These are phyloP conservation scores for Eudemis profundana DNA, from an alignment of 2,888 invertebrate species.

Conservation along the genomic window DNA sequence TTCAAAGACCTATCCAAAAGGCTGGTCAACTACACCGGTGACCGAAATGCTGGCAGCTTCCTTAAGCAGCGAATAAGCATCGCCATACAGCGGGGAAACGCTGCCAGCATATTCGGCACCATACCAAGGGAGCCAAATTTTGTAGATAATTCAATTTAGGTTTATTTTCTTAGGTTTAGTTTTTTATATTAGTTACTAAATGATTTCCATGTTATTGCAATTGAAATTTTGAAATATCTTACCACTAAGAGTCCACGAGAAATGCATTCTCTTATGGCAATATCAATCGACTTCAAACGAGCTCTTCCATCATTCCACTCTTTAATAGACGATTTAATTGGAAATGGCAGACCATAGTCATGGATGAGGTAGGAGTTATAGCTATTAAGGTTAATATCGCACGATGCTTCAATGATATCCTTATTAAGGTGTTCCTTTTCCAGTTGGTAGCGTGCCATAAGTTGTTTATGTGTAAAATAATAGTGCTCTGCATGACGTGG, in stretches of 20 bases:
- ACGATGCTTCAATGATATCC: slow-evolving; percentile 49
- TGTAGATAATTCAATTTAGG: too few relatives aligned
- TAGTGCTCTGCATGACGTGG: slow-evolving; percentile 72
- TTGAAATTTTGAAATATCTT: too few relatives aligned
- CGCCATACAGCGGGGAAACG: too few relatives aligned
- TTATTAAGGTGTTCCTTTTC: slow-evolving; percentile 66
- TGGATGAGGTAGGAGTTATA: slow-evolving; percentile 71
- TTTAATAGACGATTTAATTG: slow-evolving; percentile 61
- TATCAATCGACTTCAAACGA: slow-evolving; percentile 68
- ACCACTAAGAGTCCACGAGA: slow-evolving; percentile 74
- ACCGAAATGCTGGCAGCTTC: too few relatives aligned
- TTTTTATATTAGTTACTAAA: too few relatives aligned
- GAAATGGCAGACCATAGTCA: slow-evolving; percentile 75
- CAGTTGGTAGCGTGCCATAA: slow-evolving; percentile 67
- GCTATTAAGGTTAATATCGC: slow-evolving; percentile 22
- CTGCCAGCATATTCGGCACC: too few relatives aligned
- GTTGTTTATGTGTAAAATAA: slow-evolving; percentile 71
- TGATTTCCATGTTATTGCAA: too few relatives aligned
- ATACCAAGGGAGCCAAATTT: too few relatives aligned
- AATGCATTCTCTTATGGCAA: slow-evolving; percentile 73
- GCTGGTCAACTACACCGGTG: too few relatives aligned
- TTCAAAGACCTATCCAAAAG: too few relatives aligned
- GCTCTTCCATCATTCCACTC: slow-evolving; percentile 63
- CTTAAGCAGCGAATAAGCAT: too few relatives aligned
- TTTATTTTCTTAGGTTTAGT: too few relatives aligned